Evolutionary conservation across 2,113 vertebrate genomes (phyloP).

Genomic region (Anoura caudifer): DNA sequence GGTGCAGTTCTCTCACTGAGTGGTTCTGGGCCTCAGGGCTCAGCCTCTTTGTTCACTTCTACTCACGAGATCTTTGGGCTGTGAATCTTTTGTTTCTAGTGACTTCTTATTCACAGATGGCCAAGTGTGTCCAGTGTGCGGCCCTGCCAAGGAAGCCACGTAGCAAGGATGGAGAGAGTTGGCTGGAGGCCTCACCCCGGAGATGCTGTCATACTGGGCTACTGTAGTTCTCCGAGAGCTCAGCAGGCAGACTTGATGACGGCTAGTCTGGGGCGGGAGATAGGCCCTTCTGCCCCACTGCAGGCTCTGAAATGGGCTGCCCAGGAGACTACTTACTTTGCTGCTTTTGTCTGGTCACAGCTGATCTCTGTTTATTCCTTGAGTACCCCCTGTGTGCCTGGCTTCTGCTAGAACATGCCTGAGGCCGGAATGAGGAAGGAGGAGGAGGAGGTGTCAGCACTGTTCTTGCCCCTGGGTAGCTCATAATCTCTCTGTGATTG

Average conservation of each 20-base stretch:
- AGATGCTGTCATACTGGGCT: background rate
- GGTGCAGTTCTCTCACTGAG: background rate
- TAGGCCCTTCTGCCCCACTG: background rate
- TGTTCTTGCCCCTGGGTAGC: background rate
- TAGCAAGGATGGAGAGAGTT: conserved; percentile 37
- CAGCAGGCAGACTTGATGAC: background rate
- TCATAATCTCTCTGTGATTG: conserved; percentile 33
- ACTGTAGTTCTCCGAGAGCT: background rate
- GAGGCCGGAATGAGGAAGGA: background rate
- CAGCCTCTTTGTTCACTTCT: background rate
- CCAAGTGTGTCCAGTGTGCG: background rate
- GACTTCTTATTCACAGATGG: background rate
- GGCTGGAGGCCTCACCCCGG: conserved; percentile 35
- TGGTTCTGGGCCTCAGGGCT: background rate
- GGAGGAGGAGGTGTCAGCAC: background rate
- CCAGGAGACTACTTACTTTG: background rate
- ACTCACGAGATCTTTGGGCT: background rate
- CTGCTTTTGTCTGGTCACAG: background rate
- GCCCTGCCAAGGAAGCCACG: conserved; percentile 40
- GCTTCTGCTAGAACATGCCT: background rate
- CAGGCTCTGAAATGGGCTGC: background rate
- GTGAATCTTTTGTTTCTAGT: background rate
- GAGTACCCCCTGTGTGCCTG: background rate
- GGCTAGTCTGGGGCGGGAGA: background rate
- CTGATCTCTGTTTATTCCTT: background rate